A percentile compares a stretch with the other conserved stretches of the same genome.
Conservation (phyloP, 2,797 vertebrate genomes). For the Mionectes olivaceus region DNA sequence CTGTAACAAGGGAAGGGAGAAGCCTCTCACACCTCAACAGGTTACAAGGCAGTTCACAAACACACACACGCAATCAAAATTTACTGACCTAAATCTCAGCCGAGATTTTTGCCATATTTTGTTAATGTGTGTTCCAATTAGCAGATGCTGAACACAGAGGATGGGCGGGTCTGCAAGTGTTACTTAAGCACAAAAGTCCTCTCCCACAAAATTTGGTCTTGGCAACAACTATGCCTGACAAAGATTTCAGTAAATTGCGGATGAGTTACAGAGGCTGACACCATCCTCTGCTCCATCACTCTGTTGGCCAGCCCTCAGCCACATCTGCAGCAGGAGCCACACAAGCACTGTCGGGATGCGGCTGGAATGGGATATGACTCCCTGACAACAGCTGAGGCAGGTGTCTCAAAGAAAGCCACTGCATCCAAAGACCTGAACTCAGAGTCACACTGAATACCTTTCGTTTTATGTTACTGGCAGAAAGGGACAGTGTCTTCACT, state of each 20-base stretch:
- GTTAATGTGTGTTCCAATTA: background rate
- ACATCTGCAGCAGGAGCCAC: slow-evolving; percentile 26
- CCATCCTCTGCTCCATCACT: slow-evolving; percentile 13
- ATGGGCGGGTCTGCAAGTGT: background rate
- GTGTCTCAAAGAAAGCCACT: background rate
- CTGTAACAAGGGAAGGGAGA: background rate
- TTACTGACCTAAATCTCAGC: background rate
- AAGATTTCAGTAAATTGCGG: slow-evolving; percentile 38
- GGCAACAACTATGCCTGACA: slow-evolving; percentile 32
- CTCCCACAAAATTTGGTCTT: slow-evolving; percentile 3
- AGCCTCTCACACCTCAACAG: background rate
- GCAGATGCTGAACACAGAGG: background rate
- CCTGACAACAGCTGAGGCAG: background rate
- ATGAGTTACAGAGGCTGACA: slow-evolving; percentile 28
- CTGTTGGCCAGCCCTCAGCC: background rate
- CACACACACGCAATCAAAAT: background rate
- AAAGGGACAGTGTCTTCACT: background rate
- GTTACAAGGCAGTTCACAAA: background rate
- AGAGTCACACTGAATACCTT: background rate
- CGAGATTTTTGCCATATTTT: background rate
- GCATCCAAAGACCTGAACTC: background rate
- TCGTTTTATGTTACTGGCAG: background rate
- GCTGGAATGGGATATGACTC: background rate
- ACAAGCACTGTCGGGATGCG: slow-evolving; percentile 1
- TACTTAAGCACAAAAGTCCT: background rate